Evolutionary conservation across 2,888 invertebrate genomes (phyloP), one percentile per base, ranked within the genome.

Genomic region (Seladonia tumulorum): DNA sequence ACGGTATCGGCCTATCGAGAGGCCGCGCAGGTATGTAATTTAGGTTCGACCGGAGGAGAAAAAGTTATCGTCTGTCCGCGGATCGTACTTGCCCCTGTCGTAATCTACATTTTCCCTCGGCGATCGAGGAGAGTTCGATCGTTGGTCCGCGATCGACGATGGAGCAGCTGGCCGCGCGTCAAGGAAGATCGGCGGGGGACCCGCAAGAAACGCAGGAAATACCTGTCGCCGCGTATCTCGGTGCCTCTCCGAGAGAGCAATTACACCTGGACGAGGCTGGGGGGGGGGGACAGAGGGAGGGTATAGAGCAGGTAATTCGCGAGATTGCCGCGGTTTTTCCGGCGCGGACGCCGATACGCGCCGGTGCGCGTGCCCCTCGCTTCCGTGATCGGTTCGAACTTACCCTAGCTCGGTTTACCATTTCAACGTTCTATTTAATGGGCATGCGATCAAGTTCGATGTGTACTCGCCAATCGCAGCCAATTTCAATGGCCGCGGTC

Each of bases 271-370:
- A n/a, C n/a, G n/a, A n/a, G n/a, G n/a, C n/a, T n/a, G 18, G 18
- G 18, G 8, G 25, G 25, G 1, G 60, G 60, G n/a, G 10, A 1
- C 5, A 22, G 53, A 22, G 2, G 22, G 57, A 2, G 57, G 2
- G 57, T 49, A 57, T 12, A 60, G 60, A 60, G 25, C 25, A 7
- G 29, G 74, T 82, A 82, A 82, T 82, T 60, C 82, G 57, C 82
- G 60, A 84, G 66, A 84, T 84, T 84, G 74, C 83, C 49, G 77
- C 70, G 22, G 60, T 25, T 84, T 84, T 84, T 82, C 77, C 82
- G 74, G 49, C 35, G 7, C 18, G 35, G 10, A 39, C 57, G 74
- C 45, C 82, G 83, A 84, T 84, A 77, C 83, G 76, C 83, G 82
- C 60, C 74, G 77, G 74, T 77, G 83, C 73, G 45, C 77, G 66